A percentile compares a stretch with the other conserved stretches of the same genome.
phyloP scores from a whole-genome alignment of 1,140 invertebrate genomes.

The Mercenaria mercenaria region DNA sequence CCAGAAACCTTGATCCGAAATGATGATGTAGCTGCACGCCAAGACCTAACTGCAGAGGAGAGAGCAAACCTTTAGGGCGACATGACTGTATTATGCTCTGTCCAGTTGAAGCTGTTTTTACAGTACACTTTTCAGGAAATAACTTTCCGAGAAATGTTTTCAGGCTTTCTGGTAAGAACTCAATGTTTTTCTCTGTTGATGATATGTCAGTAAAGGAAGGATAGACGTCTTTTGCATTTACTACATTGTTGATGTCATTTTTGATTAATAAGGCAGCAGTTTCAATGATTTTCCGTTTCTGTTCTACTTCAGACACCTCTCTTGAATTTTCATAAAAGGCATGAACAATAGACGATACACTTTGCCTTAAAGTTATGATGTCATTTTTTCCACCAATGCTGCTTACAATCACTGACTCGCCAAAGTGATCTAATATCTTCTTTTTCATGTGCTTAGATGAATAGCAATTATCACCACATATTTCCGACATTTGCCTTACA shows the following conservation, averaged over 20 bases:
- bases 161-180: neutral
- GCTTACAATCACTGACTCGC: conserved; percentile 65
- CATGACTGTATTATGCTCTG: conserved; percentile 42
- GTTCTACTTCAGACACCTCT: neutral
- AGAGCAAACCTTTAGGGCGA: conserved; percentile 66
- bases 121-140: neutral
- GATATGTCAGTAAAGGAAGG: neutral
- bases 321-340: conserved; percentile 33
- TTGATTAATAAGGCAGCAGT: conserved; percentile 60
- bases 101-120: neutral
- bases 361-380: conserved; percentile 63
- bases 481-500: too few species aligned
- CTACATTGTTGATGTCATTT: conserved; percentile 51
- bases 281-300: conserved; percentile 53
- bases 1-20: conserved; percentile 51
- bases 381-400: conserved; percentile 67
- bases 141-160: neutral
- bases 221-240: conserved; percentile 18
- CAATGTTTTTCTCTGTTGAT: neutral
- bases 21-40: conserved; percentile 76
- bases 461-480: too few species aligned
- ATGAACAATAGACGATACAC: conserved; percentile 57
- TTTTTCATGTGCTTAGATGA: too few species aligned
- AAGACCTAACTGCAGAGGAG: conserved; percentile 76
- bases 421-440: too few species aligned